Evolutionary conservation across 2,113 vertebrate species (phyloP).

Genomic region (Petromus typicus): DNA sequence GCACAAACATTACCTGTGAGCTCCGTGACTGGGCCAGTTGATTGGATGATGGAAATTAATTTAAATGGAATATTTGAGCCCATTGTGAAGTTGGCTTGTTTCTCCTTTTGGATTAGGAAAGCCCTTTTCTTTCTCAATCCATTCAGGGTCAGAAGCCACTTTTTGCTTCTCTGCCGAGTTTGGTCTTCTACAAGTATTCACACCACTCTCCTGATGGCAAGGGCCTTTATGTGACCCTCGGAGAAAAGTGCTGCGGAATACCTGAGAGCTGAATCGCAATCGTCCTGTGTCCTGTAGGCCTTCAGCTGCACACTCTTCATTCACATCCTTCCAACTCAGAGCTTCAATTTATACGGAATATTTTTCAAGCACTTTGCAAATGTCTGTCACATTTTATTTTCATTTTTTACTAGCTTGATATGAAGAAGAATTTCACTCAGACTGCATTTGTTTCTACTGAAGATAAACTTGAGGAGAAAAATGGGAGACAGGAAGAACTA

Average conservation of each 20-base stretch:
- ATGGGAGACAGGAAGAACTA: background rate
- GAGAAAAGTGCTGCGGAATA: accelerated
- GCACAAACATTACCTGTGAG: accelerated
- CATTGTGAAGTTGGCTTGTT: background rate
- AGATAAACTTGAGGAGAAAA: background rate
- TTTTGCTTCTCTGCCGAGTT: background rate
- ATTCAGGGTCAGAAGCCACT: background rate
- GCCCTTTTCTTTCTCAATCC: background rate
- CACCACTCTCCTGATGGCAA: background rate
- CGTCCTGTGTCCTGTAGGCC: background rate
- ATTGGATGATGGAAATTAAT: background rate
- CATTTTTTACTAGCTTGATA: background rate
- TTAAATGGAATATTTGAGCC: background rate
- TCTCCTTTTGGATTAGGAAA: background rate
- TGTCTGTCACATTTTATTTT: background rate
- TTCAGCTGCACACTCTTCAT: background rate
- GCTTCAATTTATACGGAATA: accelerated
- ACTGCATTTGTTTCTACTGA: background rate
- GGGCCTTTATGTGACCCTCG: accelerated
- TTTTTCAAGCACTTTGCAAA: background rate
- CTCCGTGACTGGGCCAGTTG: too few species aligned
- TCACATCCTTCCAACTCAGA: background rate
- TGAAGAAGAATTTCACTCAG: background rate
- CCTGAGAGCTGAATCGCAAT: background rate
- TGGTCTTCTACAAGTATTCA: too few species aligned